Base-by-base conservation (phyloP, 2,113 vertebrate genomes). In the Pseudorasbora parva region DNA sequence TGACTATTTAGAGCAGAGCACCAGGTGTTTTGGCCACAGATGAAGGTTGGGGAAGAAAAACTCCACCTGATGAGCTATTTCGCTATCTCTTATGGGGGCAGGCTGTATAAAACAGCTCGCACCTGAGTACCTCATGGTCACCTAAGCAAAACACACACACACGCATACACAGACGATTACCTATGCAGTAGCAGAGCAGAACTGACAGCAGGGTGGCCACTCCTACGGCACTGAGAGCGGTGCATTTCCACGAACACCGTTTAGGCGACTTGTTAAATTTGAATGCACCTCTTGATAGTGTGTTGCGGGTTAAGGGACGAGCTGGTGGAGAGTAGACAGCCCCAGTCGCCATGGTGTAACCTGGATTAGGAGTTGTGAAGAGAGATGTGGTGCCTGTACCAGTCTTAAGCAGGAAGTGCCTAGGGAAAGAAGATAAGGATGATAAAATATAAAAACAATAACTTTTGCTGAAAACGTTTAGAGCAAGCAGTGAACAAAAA, bases 371-470 rank as follows among this genome's bases (percentile, higher is more conserved):
- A 47, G 97, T 96, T 81, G 97, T 96, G 90, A 99, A 99, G 94
- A 99, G 96, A 37, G 98, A 97, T 78, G 98, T 98, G 17, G 97
- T 97, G 90, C 97, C 98, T 86, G 97, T 97, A 91, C 97, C 97
- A 86, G 98, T 98, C 93, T 99, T 99, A 95, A 99, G 97, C 90
- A 99, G 96, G 94, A 99, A 99, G 94, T 98, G 97, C 95, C 97
- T 99, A 90, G 25, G 81, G 49, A 82, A 17, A 86, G 9, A 79
- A 21, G 64, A 71, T 4, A 68, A 19, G 25, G 51, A 49, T 33
- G 4, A 30, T 59, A 1, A 74, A 83, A 37, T 8, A 75, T 25
- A 74, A 62, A 80, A 30, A 45, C 6, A 85, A 7, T 30, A 30
- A 81, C n/a, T 33, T 30, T 62, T 10, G 25, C 25, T 45, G 23